phyloP scores from a whole-genome alignment of 1,140 invertebrate species.

The Neodiprion virginianus region DNA sequence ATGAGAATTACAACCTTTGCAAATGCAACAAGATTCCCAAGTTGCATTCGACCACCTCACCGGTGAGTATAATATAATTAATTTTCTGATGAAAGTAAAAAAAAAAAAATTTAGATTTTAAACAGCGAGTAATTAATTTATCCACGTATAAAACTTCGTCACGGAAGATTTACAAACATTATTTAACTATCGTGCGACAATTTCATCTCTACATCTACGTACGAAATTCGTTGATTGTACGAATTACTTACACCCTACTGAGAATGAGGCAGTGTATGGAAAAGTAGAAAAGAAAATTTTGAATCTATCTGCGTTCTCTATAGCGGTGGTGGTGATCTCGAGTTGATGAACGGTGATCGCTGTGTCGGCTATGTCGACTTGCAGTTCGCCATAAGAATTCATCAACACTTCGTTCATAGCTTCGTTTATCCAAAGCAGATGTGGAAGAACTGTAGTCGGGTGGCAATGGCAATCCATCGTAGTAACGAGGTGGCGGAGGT shows the following conservation, averaged over 20 bases:
- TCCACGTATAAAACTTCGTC: too few relatives aligned
- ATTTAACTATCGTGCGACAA: too few relatives aligned
- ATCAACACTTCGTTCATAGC: constrained; percentile 89
- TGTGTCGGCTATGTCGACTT: constrained; percentile 50
- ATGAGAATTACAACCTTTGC: too few relatives aligned
- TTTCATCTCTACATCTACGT: too few relatives aligned
- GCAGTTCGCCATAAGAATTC: constrained; percentile 87
- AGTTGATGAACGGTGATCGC: constrained; percentile 54
- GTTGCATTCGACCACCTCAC: too few relatives aligned
- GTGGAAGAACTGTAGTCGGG: constrained; percentile 65
- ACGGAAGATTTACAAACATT: too few relatives aligned
- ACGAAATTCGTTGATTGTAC: not conserved
- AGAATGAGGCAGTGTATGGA: not conserved
- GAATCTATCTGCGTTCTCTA: constrained; percentile 56
- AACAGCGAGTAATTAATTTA: too few relatives aligned
- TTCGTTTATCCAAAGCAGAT: constrained; percentile 74
- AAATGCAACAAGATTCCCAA: too few relatives aligned
- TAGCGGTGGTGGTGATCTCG: constrained; percentile 56
- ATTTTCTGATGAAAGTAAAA: too few relatives aligned
- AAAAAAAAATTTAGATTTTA: too few relatives aligned
- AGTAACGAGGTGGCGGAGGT: constrained; percentile 75
- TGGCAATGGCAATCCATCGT: constrained; percentile 74
- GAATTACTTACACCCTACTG: not conserved
- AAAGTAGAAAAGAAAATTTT: constrained; percentile 25
- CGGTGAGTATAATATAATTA: too few relatives aligned